Evolutionary conservation across 2,888 invertebrate genomes (phyloP).

Genomic region (Pseudeuparius sepicola): DNA sequence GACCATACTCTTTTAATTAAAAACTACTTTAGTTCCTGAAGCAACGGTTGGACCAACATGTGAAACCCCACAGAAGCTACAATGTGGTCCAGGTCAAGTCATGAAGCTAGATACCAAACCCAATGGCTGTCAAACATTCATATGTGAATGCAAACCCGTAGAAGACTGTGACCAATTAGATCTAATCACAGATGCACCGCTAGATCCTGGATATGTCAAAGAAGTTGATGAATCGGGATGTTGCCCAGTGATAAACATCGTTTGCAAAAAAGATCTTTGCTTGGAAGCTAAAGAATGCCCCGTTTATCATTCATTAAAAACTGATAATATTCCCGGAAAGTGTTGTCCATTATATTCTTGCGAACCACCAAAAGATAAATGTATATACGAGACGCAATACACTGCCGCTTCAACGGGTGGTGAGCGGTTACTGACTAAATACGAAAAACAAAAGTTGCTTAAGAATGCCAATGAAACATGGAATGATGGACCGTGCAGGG

Average conservation of each 20-base stretch:
- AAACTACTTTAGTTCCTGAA: slow-evolving; percentile 26
- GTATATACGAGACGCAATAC: slow-evolving; percentile 50
- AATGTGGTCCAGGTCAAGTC: slow-evolving; percentile 62
- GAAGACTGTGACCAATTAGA: slow-evolving; percentile 55
- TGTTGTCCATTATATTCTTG: slow-evolving; percentile 64
- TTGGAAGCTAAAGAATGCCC: slow-evolving; percentile 50
- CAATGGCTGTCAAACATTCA: slow-evolving; percentile 61
- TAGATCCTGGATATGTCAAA: slow-evolving; percentile 43
- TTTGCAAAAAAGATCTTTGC: slow-evolving; percentile 55
- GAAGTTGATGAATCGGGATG: slow-evolving; percentile 53
- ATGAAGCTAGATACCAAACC: slow-evolving; percentile 54
- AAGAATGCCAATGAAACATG: slow-evolving; percentile 53
- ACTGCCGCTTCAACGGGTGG: slow-evolving; percentile 46
- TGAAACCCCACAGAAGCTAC: slow-evolving; percentile 54
- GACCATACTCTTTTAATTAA: background rate
- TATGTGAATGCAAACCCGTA: slow-evolving; percentile 67
- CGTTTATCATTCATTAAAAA: slow-evolving; percentile 44
- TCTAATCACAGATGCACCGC: slow-evolving; percentile 33
- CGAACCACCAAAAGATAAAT: slow-evolving; percentile 53
- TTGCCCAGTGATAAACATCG: slow-evolving; percentile 51
- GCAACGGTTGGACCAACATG: slow-evolving; percentile 41
- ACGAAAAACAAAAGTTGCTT: slow-evolving; percentile 42
- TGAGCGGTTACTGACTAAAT: slow-evolving; percentile 36
- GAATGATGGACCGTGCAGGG: slow-evolving; percentile 61
- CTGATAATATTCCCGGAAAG: slow-evolving; percentile 27